Percentiles rank a stretch among this genome's conserved stretches.
phyloP scores from a whole-genome alignment of 64 coral and sea anemone genomes.

The Montipora sp. region DNA sequence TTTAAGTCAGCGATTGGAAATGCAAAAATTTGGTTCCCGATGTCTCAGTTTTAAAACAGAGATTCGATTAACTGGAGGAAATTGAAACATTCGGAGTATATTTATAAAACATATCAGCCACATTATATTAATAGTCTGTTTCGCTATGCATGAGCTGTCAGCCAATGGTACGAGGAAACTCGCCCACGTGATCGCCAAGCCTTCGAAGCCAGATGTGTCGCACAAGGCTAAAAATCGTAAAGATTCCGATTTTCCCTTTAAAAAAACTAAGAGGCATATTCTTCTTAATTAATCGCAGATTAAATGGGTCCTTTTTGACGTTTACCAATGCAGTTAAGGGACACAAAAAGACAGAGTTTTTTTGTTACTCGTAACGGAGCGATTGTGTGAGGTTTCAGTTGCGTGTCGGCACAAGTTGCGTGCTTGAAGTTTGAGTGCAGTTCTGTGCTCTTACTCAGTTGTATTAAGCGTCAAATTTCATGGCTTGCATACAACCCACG shows the following conservation, averaged over 20 bases:
- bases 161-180: constrained; percentile 38
- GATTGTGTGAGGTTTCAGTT: not conserved
- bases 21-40: constrained; percentile 1
- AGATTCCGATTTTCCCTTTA: constrained; percentile 1
- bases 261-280: not conserved
- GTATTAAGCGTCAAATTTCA: constrained; percentile 46
- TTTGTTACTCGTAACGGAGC: not conserved
- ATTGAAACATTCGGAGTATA: constrained; percentile 95
- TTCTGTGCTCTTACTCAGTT: constrained; percentile 22
- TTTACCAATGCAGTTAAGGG: not conserved
- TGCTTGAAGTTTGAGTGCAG: not conserved
- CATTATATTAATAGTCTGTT: constrained; percentile 77
- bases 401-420: constrained; percentile 49
- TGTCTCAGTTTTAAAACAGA: constrained; percentile 70
- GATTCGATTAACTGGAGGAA: constrained; percentile 92
- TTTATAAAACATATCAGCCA: constrained; percentile 97
- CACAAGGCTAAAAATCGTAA: constrained; percentile 36
- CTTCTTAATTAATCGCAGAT: not conserved
- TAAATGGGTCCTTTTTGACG: not conserved
- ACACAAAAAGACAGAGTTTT: not conserved
- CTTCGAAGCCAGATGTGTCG: constrained; percentile 42
- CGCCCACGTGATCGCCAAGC: constrained; percentile 38
- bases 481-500: constrained; percentile 19
- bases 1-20: not conserved
- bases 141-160: constrained; percentile 62